phyloP scores from a whole-genome alignment of 2,888 invertebrate species.

The Mesodorylaimus sp. region DNA sequence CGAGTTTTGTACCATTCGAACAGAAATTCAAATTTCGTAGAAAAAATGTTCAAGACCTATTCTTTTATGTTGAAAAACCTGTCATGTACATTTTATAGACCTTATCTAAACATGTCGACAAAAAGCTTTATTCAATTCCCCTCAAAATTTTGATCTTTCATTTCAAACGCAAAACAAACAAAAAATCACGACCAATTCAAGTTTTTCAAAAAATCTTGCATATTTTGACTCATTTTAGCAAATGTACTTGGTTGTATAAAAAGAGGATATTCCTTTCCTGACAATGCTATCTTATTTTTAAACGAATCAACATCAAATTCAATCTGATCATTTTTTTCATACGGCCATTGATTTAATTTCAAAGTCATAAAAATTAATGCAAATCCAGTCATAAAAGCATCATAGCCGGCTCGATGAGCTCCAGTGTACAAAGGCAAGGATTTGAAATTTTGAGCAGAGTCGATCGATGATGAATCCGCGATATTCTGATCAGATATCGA shows the following conservation, averaged over 20 bases:
- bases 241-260: neutral
- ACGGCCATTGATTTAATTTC: neutral
- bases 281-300: neutral
- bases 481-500: neutral
- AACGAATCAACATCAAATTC: neutral
- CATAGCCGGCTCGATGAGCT: slow-evolving; percentile 21
- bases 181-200: neutral
- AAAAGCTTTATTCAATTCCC: too few relatives aligned
- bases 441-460: neutral
- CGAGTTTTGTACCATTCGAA: too few relatives aligned
- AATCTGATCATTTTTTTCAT: neutral
- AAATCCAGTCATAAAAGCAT: slow-evolving; percentile 26
- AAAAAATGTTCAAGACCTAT: too few relatives aligned
- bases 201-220: too few relatives aligned
- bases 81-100: too few relatives aligned
- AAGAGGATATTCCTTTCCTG: slow-evolving; percentile 1
- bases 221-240: too few relatives aligned
- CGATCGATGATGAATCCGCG: neutral
- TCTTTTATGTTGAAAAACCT: too few relatives aligned
- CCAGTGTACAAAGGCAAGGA: neutral
- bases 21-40: too few relatives aligned
- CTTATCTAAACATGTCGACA: too few relatives aligned
- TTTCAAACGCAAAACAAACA: neutral
- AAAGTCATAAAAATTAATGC: slow-evolving; percentile 16
- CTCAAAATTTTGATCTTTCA: neutral